phyloP scores from a whole-genome alignment of 2,797 vertebrate species.

The Bovichtus variegatus region DNA sequence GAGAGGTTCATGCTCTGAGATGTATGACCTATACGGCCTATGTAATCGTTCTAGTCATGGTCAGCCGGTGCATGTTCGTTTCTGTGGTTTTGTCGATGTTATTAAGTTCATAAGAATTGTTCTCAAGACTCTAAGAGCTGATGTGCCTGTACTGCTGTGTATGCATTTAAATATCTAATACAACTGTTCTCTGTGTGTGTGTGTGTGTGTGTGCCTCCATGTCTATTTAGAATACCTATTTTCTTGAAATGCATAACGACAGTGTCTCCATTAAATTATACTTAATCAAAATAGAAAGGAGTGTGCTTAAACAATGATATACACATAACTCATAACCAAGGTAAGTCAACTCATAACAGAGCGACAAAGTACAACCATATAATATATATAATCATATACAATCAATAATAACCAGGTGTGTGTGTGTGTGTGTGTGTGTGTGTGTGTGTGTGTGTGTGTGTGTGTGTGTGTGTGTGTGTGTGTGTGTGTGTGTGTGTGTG shows the following conservation, averaged over 20 bases:
- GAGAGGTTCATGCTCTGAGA: conserved; percentile 43
- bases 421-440: too few relatives aligned
- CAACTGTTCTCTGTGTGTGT: neutral
- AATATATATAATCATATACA: too few relatives aligned
- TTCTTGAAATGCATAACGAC: too few relatives aligned
- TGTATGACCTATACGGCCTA: conserved; percentile 38
- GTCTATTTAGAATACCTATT: too few relatives aligned
- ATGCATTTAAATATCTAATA: conserved; percentile 25
- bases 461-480: neutral
- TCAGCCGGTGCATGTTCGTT: conserved; percentile 43
- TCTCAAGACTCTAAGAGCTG: conserved; percentile 15
- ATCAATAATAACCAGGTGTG: too few relatives aligned
- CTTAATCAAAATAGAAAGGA: too few relatives aligned
- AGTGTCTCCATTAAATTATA: too few relatives aligned
- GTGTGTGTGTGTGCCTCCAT: too few relatives aligned
- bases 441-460: neutral
- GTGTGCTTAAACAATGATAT: too few relatives aligned
- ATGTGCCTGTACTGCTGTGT: conserved; percentile 12
- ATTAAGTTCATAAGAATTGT: conserved; percentile 45
- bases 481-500: neutral
- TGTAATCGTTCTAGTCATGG: conserved; percentile 62
- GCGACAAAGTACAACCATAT: too few relatives aligned
- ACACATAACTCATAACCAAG: too few relatives aligned
- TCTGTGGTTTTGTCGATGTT: conserved; percentile 20
- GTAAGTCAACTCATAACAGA: too few relatives aligned